A percentile compares a stretch with the other conserved stretches of the same genome.
These are phyloP conservation scores for Perizoma flavofasciatum DNA, from an alignment of 2,888 invertebrate species.

Conservation along the genomic window DNA sequence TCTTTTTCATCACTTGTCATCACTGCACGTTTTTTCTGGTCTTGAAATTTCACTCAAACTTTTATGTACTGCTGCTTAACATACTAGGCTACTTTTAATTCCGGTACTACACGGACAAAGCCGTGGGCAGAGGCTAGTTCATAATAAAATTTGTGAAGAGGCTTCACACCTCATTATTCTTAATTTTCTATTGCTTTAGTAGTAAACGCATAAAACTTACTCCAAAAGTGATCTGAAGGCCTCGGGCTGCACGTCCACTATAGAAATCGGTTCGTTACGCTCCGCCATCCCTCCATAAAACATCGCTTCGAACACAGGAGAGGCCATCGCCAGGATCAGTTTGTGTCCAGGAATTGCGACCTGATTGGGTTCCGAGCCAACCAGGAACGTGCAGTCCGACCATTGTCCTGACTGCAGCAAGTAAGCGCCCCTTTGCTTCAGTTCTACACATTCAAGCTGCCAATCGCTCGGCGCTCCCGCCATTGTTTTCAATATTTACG, in stretches of 20 bases:
- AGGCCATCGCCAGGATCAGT: constrained; percentile 92
- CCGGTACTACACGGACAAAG: too few species aligned
- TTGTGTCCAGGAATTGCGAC: constrained; percentile 90
- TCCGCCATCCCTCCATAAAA: constrained; percentile 93
- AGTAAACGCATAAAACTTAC: constrained; percentile 65
- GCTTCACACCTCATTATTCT: too few species aligned
- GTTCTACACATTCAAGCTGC: constrained; percentile 88
- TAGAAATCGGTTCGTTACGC: constrained; percentile 89
- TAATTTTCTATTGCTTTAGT: too few species aligned
- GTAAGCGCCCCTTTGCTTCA: constrained; percentile 89
- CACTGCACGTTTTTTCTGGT: too few species aligned
- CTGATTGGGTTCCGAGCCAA: constrained; percentile 90
- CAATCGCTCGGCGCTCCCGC: constrained; percentile 87
- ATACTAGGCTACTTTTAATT: too few species aligned
- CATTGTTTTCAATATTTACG: constrained; percentile 43
- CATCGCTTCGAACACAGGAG: constrained; percentile 95
- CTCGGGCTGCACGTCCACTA: constrained; percentile 93
- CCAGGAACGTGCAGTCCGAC: constrained; percentile 93
- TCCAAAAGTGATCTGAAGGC: constrained; percentile 92
- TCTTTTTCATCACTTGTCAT: too few species aligned
- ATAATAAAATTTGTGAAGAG: too few species aligned
- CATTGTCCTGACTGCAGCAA: constrained; percentile 91
- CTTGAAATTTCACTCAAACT: too few species aligned
- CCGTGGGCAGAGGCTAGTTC: too few species aligned
- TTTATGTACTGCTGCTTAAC: too few species aligned